Evolutionary conservation across 2,113 vertebrate genomes (phyloP), one percentile per base, ranked within the genome.

Genomic region (Cottus gobio): DNA sequence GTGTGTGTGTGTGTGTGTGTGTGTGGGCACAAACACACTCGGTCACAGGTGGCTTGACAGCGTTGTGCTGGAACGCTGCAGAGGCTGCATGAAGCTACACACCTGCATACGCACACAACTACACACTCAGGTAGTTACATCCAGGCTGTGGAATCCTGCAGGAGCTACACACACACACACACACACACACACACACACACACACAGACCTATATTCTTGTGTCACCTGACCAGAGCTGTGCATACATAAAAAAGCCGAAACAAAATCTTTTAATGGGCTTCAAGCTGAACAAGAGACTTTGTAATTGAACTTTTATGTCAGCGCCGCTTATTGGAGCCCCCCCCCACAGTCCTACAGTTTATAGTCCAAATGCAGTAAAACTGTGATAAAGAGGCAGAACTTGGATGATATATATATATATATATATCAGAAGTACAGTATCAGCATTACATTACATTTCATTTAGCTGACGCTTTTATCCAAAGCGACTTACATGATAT

Each of bases 221-320:
- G 37, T 46, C 18, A 42, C 68, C 52, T 39, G 52, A 42, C 22
- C 68, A 10, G 7, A 26, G 24, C 24, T 28, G 26, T 36, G 28
- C 71, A 44, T 42, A 34, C 34, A 44, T 62, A 42, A 22, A 34
- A 8, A 57, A 24, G 54, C 52, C 52, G 24, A 15, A 42, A 52
- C 2, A 36, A 65, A 4, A 37, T 8, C 36, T 37, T 26, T 48
- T 72, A 58, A 73, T 60, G 16, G n/a, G 20, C 65, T 28, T 36
- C 57, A 28, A 20, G 13, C 79, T 28, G 65, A 69, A 70, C 13
- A 36, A 34, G 44, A 12, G 22, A 15, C 54, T 61, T 52, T 72
- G 10, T 50, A 63, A 61, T 36, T 63, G 26, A 63, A 75, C 56
- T 31, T 42, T 56, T 10, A 26, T 75, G 64, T 42, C 60, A 50